Evolutionary conservation across 2,113 vertebrate species (phyloP).

Genomic region (Carassius carassius): DNA sequence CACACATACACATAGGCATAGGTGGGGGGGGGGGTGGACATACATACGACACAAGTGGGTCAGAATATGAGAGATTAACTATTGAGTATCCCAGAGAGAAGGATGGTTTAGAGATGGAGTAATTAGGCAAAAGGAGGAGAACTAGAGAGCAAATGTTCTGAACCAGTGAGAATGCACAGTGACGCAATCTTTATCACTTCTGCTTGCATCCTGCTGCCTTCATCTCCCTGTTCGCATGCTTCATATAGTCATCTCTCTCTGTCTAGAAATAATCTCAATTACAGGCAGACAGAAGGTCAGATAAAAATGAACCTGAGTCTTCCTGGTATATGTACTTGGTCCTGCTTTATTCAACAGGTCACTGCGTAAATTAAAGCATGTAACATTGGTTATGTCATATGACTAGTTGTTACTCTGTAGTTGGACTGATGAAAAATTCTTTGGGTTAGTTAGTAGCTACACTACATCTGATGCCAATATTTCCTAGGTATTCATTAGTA

Average conservation of each 20-base stretch:
- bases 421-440: background rate
- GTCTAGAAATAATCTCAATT: slow-evolving; percentile 45
- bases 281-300: slow-evolving; percentile 35
- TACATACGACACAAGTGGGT: slow-evolving; percentile 58
- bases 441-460: background rate
- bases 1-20: slow-evolving; percentile 30
- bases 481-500: background rate
- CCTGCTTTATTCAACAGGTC: background rate
- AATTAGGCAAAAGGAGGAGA: slow-evolving; percentile 1
- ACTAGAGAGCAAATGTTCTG: slow-evolving; percentile 31
- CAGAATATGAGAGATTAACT: slow-evolving; percentile 45
- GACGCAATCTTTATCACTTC: background rate
- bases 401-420: background rate
- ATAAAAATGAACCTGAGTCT: slow-evolving; percentile 32
- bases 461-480: background rate
- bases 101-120: slow-evolving; percentile 31
- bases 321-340: background rate
- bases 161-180: slow-evolving; percentile 18
- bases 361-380: background rate
- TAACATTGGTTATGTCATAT: background rate
- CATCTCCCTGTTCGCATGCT: background rate
- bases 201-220: background rate
- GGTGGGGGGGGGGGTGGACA: slow-evolving; percentile 53
- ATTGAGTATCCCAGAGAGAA: slow-evolving; percentile 13
- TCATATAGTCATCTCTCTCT: background rate